phyloP scores from a whole-genome alignment of 2,113 vertebrate genomes.

The Isurus oxyrinchus region DNA sequence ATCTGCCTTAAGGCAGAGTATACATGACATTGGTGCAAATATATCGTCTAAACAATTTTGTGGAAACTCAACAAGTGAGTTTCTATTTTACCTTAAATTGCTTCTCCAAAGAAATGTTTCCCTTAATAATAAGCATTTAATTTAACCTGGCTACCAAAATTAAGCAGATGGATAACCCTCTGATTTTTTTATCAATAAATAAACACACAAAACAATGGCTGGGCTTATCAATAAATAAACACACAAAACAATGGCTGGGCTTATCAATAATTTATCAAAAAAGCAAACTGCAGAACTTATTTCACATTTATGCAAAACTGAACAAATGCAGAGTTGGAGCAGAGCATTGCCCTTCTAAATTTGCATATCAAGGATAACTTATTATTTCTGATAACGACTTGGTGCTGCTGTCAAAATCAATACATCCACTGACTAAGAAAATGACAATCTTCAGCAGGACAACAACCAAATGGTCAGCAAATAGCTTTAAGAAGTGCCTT shows the following conservation, averaged over 20 bases:
- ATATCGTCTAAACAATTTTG: not conserved
- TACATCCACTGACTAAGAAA: conserved; percentile 66
- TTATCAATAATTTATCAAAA: not conserved
- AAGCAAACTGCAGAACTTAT: not conserved
- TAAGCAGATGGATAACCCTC: not conserved
- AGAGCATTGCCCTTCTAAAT: not conserved
- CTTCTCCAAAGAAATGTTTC: not conserved
- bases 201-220: not conserved
- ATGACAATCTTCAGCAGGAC: conserved; percentile 67
- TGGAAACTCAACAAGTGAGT: not conserved
- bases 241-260: not conserved
- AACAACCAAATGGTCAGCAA: conserved; percentile 65
- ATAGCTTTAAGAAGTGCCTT: conserved; percentile 60
- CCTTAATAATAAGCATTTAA: not conserved
- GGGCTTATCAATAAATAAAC: not conserved
- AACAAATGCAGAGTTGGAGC: not conserved
- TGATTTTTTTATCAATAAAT: not conserved
- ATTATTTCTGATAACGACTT: conserved; percentile 68
- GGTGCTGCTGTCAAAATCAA: conserved; percentile 60
- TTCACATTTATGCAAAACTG: not conserved
- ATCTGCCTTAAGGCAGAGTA: too few species aligned
- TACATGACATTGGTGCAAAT: not conserved
- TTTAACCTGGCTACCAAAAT: not conserved
- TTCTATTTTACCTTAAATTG: not conserved
- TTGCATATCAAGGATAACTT: conserved; percentile 53